Percentiles rank a stretch among this genome's conserved stretches.
Evolutionary conservation across 2,797 vertebrate genomes (phyloP).

Genomic region (Esox lucius): DNA sequence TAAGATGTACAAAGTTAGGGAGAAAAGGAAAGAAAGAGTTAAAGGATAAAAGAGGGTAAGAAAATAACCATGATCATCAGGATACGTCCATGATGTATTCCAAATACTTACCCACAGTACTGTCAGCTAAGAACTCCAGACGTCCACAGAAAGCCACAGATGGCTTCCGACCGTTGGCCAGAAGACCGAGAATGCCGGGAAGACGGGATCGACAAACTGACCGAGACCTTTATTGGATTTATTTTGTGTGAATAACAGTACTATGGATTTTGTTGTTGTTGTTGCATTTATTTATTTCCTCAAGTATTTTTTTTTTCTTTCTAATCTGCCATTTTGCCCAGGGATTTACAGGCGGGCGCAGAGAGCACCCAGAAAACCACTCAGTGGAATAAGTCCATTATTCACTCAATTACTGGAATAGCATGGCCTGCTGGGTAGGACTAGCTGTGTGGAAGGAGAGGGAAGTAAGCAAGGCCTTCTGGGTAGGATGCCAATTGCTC

Average conservation of each 20-base stretch:
- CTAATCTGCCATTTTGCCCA: constrained; percentile 66
- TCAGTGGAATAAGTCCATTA: constrained; percentile 78
- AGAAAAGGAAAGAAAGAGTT: background rate
- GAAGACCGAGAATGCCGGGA: constrained; percentile 6
- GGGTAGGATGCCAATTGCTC: constrained; percentile 60
- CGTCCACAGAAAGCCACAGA: constrained; percentile 17
- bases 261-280: constrained; percentile 52
- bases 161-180: constrained; percentile 4
- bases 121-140: constrained; percentile 18
- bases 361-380: constrained; percentile 72
- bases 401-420: constrained; percentile 77
- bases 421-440: constrained; percentile 66
- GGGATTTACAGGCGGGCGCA: constrained; percentile 72
- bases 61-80: background rate
- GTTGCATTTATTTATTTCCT: constrained; percentile 39
- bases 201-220: constrained; percentile 30
- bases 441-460: constrained; percentile 46
- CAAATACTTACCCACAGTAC: background rate
- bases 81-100: background rate
- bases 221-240: constrained; percentile 42
- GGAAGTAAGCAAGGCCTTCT: constrained; percentile 57
- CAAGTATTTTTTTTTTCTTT: constrained; percentile 5
- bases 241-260: constrained; percentile 54
- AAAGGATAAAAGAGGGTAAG: constrained; percentile 14
- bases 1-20: background rate